Base-by-base conservation (phyloP, 2,888 invertebrate genomes). In the Reticulitermes lucifugus region DNA sequence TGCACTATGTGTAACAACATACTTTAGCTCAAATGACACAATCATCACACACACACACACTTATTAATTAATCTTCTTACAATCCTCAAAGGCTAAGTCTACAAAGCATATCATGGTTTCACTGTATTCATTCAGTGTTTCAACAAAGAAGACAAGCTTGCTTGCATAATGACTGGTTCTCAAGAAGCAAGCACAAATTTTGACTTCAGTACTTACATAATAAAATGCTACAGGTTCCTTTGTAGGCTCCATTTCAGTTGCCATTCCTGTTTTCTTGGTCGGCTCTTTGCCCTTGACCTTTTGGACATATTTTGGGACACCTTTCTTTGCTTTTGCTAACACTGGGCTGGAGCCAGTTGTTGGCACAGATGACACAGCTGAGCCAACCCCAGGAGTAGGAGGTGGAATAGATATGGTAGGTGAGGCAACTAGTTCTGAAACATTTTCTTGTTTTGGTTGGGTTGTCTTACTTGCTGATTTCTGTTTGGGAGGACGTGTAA, bases 401-500 rank as follows among this genome's bases (percentile, higher is more conserved):
- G 73, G 46, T 41, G 84, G 46, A 55, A 70, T 9, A 65, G 65
- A 51, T 41, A 77, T 21, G 51, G 65, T 41, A 29, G 85, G 65
- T 70, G 86, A 59, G 59, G 82, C 35, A 35, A 77, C 41, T 25
- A 51, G 55, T 81, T 83, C 82, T 25, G 84, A 51, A 84, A 79
- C 22, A 81, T 65, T 51, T 51, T 85, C 85, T 79, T 60, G 71
- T 79, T 83, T 85, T 43, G 79, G 85, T 70, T 82, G 59, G n/a
- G 80, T 73, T 81, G 84, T 55, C 87, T 86, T 87, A 86, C 86
- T 89, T 90, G 88, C 89, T 89, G 90, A 92, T 90, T 96, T 96
- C 86, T 92, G 94, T 89, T 96, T 96, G 3, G 96, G 96, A 83
- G 96, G 96, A 87, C 96, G 93, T 7, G 96, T 96, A 65, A 97